Evolutionary conservation across 2,888 invertebrate genomes (phyloP).

Genomic region (Phalera bucephala): DNA sequence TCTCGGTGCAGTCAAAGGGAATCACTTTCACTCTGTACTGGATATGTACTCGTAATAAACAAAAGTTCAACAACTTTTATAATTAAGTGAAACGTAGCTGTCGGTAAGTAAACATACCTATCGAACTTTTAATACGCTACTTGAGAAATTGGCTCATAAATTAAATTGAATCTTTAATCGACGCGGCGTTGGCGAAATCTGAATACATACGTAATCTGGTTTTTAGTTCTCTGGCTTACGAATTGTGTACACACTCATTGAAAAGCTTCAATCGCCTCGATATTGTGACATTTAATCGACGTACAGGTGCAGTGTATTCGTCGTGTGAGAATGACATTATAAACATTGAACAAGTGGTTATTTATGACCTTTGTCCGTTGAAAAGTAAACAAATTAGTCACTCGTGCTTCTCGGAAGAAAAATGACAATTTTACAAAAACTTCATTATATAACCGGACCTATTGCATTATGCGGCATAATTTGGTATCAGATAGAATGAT

Average conservation of each 20-base stretch:
- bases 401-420: constrained; percentile 9
- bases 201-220: not conserved
- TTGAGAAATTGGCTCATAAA: constrained; percentile 10
- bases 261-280: not conserved
- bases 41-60: constrained; percentile 24
- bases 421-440: constrained; percentile 2
- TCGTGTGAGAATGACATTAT: constrained; percentile 17
- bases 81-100: constrained; percentile 33
- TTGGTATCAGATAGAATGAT: constrained; percentile 26
- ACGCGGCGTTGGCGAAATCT: not conserved
- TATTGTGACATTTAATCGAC: not conserved
- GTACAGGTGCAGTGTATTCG: not conserved
- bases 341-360: constrained; percentile 8
- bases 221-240: too few species aligned
- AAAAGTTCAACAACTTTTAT: constrained; percentile 40
- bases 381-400: constrained; percentile 20
- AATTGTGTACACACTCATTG: too few species aligned
- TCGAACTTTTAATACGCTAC: constrained; percentile 1
- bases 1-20: constrained; percentile 51
- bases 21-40: constrained; percentile 60
- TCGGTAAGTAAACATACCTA: constrained; percentile 12
- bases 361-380: constrained; percentile 16
- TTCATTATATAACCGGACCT: constrained; percentile 21
- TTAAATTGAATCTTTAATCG: constrained; percentile 1
- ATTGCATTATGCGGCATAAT: constrained; percentile 7